Base-by-base conservation (phyloP, 2,888 invertebrate genomes). In the Petrophora chlorosata region DNA sequence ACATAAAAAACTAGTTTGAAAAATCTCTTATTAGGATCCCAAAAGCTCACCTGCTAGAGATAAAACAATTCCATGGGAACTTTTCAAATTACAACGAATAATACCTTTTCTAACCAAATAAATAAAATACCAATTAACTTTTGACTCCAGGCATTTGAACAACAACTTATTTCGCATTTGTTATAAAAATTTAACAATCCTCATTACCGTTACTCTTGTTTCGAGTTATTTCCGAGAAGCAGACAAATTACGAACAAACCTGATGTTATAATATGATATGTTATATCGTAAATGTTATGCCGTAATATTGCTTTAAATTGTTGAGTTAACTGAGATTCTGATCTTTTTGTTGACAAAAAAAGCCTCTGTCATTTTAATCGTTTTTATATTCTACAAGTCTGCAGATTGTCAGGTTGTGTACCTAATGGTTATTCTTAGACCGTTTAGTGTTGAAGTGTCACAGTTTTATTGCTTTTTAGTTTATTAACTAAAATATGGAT, bases 211-310 rank as follows among this genome's bases (percentile, higher is more conserved):
- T 64, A 70, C 61, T 70, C 64, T 63, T n/a, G n/a, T n/a, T n/a
- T n/a, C n/a, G n/a, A n/a, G n/a, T n/a, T n/a, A 53, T 71, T 79
- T 78, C 81, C 79, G 81, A 68, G 85, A 84, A 85, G 78, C 79
- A 64, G 61, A 71, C 82, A 75, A 82, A 85, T 83, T 82, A 81
- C 70, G 73, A 84, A 81, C 74, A 68, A 79, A 79, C 82, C 64
- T 73, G 76, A 76, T 79, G 62, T 67, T 46, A 61, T 61, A 73
- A 75, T 73, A 73, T 56, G n/a, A n/a, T n/a, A n/a, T n/a, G n/a
- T n/a, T n/a, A n/a, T n/a, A n/a, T n/a, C n/a, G n/a, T n/a, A n/a
- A n/a, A n/a, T n/a, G 58, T 49, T 39, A 43, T 43, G 49, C 38
- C 42, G 44, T 44, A 48, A 48, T 53, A 51, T 56, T 56, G 55